phyloP scores from a whole-genome alignment of 92 coral and sea anemone genomes.

The Paragorgia papillata region DNA sequence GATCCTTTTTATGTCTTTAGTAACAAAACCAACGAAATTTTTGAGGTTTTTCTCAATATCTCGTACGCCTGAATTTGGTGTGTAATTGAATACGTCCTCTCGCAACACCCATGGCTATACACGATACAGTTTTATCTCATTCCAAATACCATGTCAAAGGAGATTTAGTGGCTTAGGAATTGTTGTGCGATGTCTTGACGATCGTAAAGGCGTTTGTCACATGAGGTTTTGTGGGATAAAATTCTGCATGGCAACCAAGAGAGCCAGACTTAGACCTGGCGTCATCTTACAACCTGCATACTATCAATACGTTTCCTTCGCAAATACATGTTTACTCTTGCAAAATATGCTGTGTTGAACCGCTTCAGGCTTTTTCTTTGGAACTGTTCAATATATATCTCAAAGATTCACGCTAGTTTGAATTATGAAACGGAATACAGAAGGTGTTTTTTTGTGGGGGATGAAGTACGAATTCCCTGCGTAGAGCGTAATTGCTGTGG shows the following conservation, averaged over 20 bases:
- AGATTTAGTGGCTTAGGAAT: neutral
- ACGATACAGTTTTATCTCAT: neutral
- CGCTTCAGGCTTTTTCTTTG: neutral
- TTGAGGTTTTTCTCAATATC: neutral
- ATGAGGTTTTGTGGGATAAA: conserved; percentile 4
- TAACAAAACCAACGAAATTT: neutral
- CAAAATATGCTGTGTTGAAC: conserved; percentile 6
- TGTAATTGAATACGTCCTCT: conserved; percentile 1
- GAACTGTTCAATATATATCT: too few species aligned
- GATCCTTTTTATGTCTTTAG: neutral
- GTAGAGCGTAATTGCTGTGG: neutral
- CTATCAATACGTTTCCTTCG: neutral
- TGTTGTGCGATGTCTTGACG: neutral
- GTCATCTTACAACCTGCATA: conserved; percentile 34
- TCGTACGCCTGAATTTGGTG: neutral
- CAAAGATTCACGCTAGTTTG: neutral
- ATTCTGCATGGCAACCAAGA: conserved; percentile 25
- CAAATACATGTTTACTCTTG: conserved; percentile 30
- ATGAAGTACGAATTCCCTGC: neutral
- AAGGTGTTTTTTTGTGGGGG: neutral
- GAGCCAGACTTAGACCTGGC: conserved; percentile 23
- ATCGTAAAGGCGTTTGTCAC: neutral
- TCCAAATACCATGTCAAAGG: neutral
- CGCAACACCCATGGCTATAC: neutral
- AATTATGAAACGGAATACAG: neutral